Evolutionary conservation across 2,888 invertebrate species (phyloP), one percentile per base, ranked within the genome.

Genomic region (Rhagophthalmus giganteus): DNA sequence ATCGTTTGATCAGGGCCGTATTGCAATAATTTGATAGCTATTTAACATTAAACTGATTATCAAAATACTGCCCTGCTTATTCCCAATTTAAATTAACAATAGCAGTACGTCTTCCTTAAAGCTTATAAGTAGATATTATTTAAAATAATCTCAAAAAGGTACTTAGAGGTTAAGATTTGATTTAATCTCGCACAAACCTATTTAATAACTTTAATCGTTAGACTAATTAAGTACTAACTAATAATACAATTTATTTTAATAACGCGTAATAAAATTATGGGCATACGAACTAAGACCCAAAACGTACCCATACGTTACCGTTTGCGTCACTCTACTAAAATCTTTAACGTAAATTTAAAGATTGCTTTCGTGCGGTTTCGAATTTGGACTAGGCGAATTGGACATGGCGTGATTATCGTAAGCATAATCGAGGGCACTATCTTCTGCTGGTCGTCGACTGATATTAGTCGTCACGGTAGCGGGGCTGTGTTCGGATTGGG

Each of bases 361-460:
- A 31, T 54, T 48, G 30, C 58, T 58, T 47, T 58, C 60, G 32
- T 57, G 60, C 6, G 60, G 55, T 49, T 60, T 60, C 38, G 55
- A 45, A 40, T 54, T 57, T 12, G 82, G 82, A 1, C 82, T 82
- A 0, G 81, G 80, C 8, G 85, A 85, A 53, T 85, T 82, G 8
- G 84, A 84, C 82, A 90, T 82, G 0, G 82, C 88, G 66, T 85
- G 86, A 72, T 90, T 90, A 64, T 89, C 89, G 66, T 89, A 88
- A 0, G 87, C 86, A 63, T 87, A 88, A 62, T 88, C 89, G 27
- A 86, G 74, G 1, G 87, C 86, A 0, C 84, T 82, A 58, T 89
- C 88, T 69, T 90, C 89, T 10, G 88, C 87, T 0, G 89, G 88
- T 62, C 87, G 81, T 49, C 88, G 78, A 51, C 82, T 81, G 58